Base-by-base conservation (phyloP, 1,140 invertebrate genomes). In the Aricia agestis region DNA sequence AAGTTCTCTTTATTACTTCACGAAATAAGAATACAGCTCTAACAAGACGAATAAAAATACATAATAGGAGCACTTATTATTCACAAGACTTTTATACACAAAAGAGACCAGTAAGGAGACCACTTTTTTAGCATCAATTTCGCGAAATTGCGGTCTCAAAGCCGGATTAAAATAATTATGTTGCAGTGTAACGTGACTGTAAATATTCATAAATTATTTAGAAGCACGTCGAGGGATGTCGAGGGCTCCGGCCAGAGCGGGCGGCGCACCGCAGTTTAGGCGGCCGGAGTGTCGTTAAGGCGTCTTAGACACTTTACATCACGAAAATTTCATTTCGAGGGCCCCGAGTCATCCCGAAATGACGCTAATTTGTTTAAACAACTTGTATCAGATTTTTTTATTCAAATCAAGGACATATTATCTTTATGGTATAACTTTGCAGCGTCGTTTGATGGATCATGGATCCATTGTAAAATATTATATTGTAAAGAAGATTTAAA, bases 201-300 rank as follows among this genome's bases (percentile, higher is more conserved):
- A 85, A 88, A 90, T 90, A 90, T 88, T 86, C 85, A 87, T 87
- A 88, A 90, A 87, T 88, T 88, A 89, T 89, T 88, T 82, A 86
- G 80, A 87, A 86, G 84, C 87, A 86, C 79, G n/a, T n/a, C n/a
- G n/a, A n/a, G n/a, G n/a, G n/a, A n/a, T n/a, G n/a, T n/a, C n/a
- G 82, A 86, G 86, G 85, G 80, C 79, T 72, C 73, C 36, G 36
- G 6, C 9, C 36, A 9, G 36, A 2, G 79, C 76, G 78, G 78
- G 78, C 76, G 75, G 82, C 78, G 72, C 75, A 75, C 78, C 78
- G 81, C 78, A 79, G 81, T 83, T 84, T 84, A 80, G 80, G 79
- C 74, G 71, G 79, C 80, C 77, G 74, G 74, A 72, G 76, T 80
- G 82, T 82, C 84, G 75, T 82, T 83, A 87, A 79, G 83, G 80